phyloP scores from a whole-genome alignment of 2,113 vertebrate genomes.

The Pongo pygmaeus region DNA sequence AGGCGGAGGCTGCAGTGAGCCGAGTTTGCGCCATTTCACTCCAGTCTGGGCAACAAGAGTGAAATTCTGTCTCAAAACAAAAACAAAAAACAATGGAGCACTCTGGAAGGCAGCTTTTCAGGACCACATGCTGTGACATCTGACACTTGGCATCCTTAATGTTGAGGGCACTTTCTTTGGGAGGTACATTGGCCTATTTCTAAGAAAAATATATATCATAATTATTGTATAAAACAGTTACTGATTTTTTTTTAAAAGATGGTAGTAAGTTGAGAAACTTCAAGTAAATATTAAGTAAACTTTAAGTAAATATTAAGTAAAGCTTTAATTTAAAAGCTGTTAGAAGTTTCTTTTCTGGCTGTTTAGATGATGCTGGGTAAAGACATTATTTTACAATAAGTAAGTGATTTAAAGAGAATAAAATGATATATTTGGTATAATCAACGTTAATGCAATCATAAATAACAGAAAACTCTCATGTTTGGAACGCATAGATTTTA shows the following conservation, averaged over 20 bases:
- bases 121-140: neutral
- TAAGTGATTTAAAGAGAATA: constrained; percentile 17
- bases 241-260: neutral
- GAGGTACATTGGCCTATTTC: neutral
- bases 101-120: neutral
- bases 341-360: neutral
- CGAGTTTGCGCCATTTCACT: too few relatives aligned
- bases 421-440: neutral
- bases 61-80: neutral
- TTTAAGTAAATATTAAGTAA: neutral
- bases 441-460: neutral
- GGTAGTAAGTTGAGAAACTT: neutral
- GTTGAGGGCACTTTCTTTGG: neutral
- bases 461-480: neutral
- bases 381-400: neutral
- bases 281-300: neutral
- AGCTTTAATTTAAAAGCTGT: constrained; percentile 3
- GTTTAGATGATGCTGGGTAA: neutral
- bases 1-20: too few relatives aligned
- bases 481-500: neutral
- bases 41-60: too few relatives aligned
- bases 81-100: neutral
- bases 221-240: neutral
- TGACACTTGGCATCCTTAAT: neutral
- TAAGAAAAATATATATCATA: constrained; percentile 38